Conservation (phyloP, 1,140 invertebrate species). For the Pogonomyrmex californicus region DNA sequence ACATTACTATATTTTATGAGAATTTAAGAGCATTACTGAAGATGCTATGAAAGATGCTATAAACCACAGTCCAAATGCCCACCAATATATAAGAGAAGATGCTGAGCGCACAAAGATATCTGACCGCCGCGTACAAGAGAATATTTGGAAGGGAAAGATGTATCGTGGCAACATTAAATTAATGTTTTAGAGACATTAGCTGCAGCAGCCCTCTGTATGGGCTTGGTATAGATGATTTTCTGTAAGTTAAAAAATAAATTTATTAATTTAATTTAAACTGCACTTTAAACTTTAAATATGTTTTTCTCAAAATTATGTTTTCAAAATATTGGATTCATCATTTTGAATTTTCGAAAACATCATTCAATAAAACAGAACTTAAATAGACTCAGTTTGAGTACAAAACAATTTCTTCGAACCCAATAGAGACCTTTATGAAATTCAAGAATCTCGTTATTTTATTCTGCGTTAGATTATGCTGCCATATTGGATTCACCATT, state of each 20-base stretch:
- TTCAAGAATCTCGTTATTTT: too few species aligned
- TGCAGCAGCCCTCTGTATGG: slow-evolving; percentile 5
- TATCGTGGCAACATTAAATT: neutral
- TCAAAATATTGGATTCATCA: neutral
- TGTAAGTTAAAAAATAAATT: slow-evolving; percentile 29
- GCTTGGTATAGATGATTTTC: slow-evolving; percentile 21
- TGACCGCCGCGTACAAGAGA: neutral
- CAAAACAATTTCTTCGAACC: too few species aligned
- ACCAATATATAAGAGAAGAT: too few species aligned
- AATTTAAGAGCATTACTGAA: neutral
- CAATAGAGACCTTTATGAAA: too few species aligned
- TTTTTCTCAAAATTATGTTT: slow-evolving; percentile 44
- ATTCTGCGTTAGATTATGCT: too few species aligned
- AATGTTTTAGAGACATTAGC: slow-evolving; percentile 1
- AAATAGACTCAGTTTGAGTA: too few species aligned
- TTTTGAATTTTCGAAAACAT: too few species aligned
- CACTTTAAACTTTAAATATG: slow-evolving; percentile 36
- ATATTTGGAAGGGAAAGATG: neutral
- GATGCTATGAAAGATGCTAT: slow-evolving; percentile 18
- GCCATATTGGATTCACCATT: too few species aligned
- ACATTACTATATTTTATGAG: too few species aligned
- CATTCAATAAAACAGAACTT: too few species aligned
- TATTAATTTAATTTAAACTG: slow-evolving; percentile 22
- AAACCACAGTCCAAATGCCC: neutral
- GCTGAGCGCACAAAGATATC: neutral